Conservation (phyloP, 2,888 invertebrate genomes). For the Phrixothrix hirtus region DNA sequence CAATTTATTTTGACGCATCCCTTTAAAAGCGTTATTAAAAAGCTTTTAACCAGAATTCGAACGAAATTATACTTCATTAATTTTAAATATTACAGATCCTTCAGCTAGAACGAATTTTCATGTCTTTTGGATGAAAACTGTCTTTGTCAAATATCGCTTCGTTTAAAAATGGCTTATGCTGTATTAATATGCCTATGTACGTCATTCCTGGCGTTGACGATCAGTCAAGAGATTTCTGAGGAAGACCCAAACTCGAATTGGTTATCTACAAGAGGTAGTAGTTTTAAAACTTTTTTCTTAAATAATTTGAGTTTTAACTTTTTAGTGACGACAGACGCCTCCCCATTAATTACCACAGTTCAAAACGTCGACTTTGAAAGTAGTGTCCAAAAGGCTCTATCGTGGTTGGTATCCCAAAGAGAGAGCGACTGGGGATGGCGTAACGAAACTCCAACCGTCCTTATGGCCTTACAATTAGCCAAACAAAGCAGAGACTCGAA, state of each 20-base stretch:
- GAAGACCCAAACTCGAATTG: conserved; percentile 16
- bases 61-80: conserved; percentile 13
- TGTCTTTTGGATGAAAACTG: conserved; percentile 19
- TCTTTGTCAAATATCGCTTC: not conserved
- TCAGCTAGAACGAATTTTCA: conserved; percentile 19
- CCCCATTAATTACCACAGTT: conserved; percentile 13
- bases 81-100: conserved; percentile 12
- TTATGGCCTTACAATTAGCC: conserved; percentile 75
- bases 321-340: conserved; percentile 18
- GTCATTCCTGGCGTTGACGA: conserved; percentile 11
- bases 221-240: conserved; percentile 16
- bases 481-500: conserved; percentile 47
- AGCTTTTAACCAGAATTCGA: not conserved
- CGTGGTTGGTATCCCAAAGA: conserved; percentile 74
- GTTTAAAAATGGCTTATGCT: conserved; percentile 10
- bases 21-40: not conserved
- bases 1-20: not conserved
- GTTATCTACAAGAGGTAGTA: conserved; percentile 18
- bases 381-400: conserved; percentile 69
- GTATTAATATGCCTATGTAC: conserved; percentile 16
- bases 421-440: conserved; percentile 81
- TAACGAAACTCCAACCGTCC: conserved; percentile 81
- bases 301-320: conserved; percentile 1
- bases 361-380: conserved; percentile 54
- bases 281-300: conserved; percentile 1